Evolutionary conservation across 2,797 vertebrate species (phyloP), one percentile per base, ranked within the genome.

Genomic region (Chiloscyllium punctatum): DNA sequence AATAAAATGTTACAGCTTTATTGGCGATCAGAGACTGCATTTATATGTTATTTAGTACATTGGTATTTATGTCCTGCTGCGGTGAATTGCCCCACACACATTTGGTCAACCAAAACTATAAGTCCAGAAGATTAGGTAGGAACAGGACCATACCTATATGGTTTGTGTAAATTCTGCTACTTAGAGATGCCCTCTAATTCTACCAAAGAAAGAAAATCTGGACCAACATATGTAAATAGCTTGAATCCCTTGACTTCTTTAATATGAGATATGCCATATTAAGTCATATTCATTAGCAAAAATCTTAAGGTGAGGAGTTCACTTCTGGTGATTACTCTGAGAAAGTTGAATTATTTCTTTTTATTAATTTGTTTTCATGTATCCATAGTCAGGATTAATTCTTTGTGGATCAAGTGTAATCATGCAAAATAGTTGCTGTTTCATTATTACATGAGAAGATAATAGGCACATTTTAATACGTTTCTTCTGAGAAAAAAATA

Each of bases 241-340:
- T 62, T 48, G 42, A 48, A 1, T 42, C 42, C 5, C 23, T 42
- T 15, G 71, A 72, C 3, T 88, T 30, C 13, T 88, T 88, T 27
- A 57, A 53, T 51, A 57, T 53, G 51, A 53, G 51, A 33, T 51
- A 57, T 62, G 11, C 11, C 62, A 51, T 30, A 57, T 13, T 88
- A 88, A 30, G 86, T 88, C 30, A 33, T 88, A 53, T 53, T 88
- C 23, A 88, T 88, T 88, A 53, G 86, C 86, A 88, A 57, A 84
- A 51, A 57, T 88, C 30, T 88, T 53, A 87, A 84, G 42, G 30
- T 87, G 3, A 30, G 53, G 51, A 8, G 3, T 88, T 88, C 51
- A 33, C 57, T 88, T 88, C 51, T 27, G 84, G 25, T 87, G 53
- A 4, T 21, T 87, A 51, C 18, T 25, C 42, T 87, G 48, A 48